Evolutionary conservation across 2,797 vertebrate genomes (phyloP).

Genomic region (Rhodeus uyekii): DNA sequence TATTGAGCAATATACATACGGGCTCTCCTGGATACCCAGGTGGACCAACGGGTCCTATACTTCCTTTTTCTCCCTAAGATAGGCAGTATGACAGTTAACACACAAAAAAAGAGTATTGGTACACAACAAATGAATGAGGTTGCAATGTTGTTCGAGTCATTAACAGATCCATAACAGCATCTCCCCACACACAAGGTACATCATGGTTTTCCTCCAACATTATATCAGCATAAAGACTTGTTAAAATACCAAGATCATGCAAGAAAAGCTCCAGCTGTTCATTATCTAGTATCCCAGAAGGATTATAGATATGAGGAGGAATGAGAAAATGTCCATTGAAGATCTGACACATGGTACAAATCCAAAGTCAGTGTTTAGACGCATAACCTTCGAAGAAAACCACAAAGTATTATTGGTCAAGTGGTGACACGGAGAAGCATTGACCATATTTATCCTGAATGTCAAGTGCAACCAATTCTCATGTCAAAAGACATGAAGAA

Average conservation of each 20-base stretch:
- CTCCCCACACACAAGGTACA: neutral
- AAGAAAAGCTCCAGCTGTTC: neutral
- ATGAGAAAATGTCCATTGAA: neutral
- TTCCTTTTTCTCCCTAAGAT: constrained; percentile 89
- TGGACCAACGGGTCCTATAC: constrained; percentile 80
- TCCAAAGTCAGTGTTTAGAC: neutral
- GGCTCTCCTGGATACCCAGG: constrained; percentile 82
- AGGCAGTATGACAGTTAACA: constrained; percentile 14
- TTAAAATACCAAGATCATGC: neutral
- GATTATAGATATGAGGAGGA: neutral
- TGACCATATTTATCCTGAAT: neutral
- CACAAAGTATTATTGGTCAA: neutral
- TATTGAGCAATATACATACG: constrained; percentile 74
- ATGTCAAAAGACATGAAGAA: neutral
- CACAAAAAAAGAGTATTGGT: neutral
- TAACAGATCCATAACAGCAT: constrained; percentile 9
- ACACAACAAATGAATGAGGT: neutral
- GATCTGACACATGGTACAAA: neutral
- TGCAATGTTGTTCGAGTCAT: constrained; percentile 15
- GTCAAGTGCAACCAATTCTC: neutral
- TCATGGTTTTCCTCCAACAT: neutral
- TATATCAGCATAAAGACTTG: neutral
- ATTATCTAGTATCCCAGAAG: neutral
- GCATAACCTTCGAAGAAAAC: neutral
- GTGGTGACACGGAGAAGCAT: neutral